Evolutionary conservation across 2,888 invertebrate species (phyloP), one percentile per base, ranked within the genome.

Genomic region (Cacoxenus indagator): DNA sequence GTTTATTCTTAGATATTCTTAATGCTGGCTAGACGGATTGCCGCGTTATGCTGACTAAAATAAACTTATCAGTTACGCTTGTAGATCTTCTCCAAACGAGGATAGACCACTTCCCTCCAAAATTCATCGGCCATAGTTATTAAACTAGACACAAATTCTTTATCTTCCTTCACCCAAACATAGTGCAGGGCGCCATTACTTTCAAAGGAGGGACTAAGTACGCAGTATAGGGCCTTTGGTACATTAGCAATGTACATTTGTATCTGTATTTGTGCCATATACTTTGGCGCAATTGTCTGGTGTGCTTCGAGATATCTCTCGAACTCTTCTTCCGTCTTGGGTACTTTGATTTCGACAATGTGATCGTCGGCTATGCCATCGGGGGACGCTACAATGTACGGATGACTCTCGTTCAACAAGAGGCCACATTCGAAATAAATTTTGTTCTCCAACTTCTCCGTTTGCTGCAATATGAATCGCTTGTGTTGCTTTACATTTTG

Each of bases 231-330:
- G 0, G 88, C 88, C 68, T 88, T 88, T 8, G 86, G 84, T 0
- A 88, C 87, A 70, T 88, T 88, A 1, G 87, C 87, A 72, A 87
- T 74, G 70, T 85, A 87, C 87, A 88, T 88, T 78, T 88, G 87
- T 19, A 87, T 87, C 70, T 88, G 87, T 45, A 88, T 87, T 64
- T 88, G 87, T 1, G 87, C 87, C 87, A 88, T 88, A 29, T 88
- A 88, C 70, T 87, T 88, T 1, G 87, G 87, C 0, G 88, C 85
- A 19, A 88, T 87, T 0, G 87, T 84, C 62, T 87, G 87, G 5
- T 87, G 83, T 0, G 86, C 85, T 66, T 86, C 86, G 1, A 88
- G 73, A 70, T 88, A 88, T 67, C 85, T 86, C 68, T 88, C 87
- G n/a, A 88, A 88, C 67, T 87, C 88, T n/a, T 87, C 88, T 29